phyloP scores from a whole-genome alignment of 2,888 invertebrate species.

The Bugula neritina region DNA sequence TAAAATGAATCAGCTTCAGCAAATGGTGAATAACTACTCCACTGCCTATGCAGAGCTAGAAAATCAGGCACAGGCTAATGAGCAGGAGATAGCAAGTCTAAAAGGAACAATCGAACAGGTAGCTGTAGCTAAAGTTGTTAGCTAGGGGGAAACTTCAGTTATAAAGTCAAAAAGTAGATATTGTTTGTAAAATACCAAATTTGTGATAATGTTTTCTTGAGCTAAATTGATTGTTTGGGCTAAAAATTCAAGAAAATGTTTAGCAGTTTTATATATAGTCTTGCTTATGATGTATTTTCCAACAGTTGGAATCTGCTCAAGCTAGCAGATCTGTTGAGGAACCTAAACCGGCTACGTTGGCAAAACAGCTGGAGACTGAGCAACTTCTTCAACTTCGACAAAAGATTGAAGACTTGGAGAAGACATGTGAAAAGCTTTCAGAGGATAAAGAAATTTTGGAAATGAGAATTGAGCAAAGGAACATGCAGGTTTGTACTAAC shows the following conservation, averaged over 20 bases:
- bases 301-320: neutral
- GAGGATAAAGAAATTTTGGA: constrained; percentile 41
- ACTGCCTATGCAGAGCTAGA: constrained; percentile 38
- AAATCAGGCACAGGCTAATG: constrained; percentile 33
- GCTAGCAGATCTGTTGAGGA: neutral
- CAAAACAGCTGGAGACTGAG: neutral
- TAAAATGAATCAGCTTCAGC: constrained; percentile 38
- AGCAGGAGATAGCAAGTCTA: constrained; percentile 29
- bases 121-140: too few species aligned
- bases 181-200: too few species aligned
- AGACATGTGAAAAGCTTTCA: constrained; percentile 35
- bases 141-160: too few species aligned
- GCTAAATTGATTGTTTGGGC: too few species aligned
- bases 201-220: too few species aligned
- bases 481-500: constrained; percentile 42
- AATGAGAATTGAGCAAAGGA: constrained; percentile 42
- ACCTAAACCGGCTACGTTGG: neutral
- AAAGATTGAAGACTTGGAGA: constrained; percentile 39
- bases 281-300: too few species aligned
- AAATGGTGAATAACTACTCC: constrained; percentile 37
- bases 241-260: too few species aligned
- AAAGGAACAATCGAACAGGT: neutral
- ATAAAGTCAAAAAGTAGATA: too few species aligned
- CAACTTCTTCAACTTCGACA: constrained; percentile 35
- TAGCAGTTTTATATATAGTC: too few species aligned